Evolutionary conservation across 23 tunicate species (phyloP).

Genomic region (Phallusia fumigata): DNA sequence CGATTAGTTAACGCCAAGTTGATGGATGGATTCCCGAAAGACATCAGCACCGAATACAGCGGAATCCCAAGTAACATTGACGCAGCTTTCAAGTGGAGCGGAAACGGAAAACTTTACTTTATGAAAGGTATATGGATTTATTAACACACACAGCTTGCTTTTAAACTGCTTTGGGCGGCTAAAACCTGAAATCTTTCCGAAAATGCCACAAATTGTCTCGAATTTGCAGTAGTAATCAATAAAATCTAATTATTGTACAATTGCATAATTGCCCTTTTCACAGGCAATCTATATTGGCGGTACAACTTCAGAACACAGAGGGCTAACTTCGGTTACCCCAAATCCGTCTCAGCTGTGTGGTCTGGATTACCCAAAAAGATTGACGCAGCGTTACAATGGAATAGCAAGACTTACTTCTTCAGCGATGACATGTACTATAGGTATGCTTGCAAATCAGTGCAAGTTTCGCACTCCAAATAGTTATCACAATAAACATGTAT

Average conservation of each 20-base stretch:
- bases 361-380: constrained; percentile 46
- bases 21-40: constrained; percentile 30
- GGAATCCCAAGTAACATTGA: constrained; percentile 66
- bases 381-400: constrained; percentile 83
- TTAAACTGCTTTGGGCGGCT: too few relatives aligned
- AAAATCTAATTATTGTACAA: too few relatives aligned
- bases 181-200: too few relatives aligned
- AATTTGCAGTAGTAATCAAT: too few relatives aligned
- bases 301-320: constrained; percentile 45
- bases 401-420: constrained; percentile 77
- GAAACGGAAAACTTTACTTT: constrained; percentile 80
- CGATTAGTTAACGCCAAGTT: constrained; percentile 41
- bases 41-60: constrained; percentile 27
- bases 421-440: constrained; percentile 70
- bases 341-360: constrained; percentile 59
- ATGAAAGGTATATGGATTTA: constrained; percentile 83
- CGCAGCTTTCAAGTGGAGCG: constrained; percentile 86
- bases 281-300: constrained; percentile 72
- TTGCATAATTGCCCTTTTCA: too few relatives aligned
- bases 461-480: too few relatives aligned
- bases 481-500: too few relatives aligned
- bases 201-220: too few relatives aligned
- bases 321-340: constrained; percentile 70
- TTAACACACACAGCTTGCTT: too few relatives aligned
- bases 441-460: constrained; percentile 10